Percentiles rank a stretch among this genome's conserved stretches.
These are phyloP conservation scores for Gastrophryne carolinensis DNA, from an alignment of 2,797 vertebrate species.

Conservation along the genomic window DNA sequence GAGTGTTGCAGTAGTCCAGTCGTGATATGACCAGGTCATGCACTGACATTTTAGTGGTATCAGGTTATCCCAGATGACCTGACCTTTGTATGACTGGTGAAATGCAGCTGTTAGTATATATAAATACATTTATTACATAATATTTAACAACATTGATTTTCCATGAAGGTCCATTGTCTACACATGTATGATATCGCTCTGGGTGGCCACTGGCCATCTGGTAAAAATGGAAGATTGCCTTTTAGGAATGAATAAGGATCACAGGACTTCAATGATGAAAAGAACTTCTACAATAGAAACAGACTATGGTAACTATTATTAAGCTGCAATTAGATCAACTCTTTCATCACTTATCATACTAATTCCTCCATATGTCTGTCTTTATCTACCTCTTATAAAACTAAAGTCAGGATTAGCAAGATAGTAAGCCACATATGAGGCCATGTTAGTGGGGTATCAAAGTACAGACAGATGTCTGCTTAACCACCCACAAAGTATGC, in stretches of 20 bases:
- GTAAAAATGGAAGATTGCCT: background rate
- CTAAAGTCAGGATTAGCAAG: background rate
- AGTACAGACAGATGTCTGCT: too few relatives aligned
- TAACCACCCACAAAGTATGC: too few relatives aligned
- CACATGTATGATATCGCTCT: background rate
- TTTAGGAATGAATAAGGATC: background rate
- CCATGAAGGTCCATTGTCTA: too few relatives aligned
- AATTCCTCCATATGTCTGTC: background rate
- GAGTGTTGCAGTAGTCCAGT: too few relatives aligned
- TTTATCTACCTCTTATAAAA: background rate
- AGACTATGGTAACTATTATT: background rate
- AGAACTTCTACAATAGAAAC: background rate
- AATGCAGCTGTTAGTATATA: too few relatives aligned
- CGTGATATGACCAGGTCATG: too few relatives aligned
- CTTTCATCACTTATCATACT: background rate
- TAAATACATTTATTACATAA: background rate
- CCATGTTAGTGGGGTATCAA: too few relatives aligned
- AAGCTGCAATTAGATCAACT: background rate
- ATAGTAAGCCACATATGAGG: too few relatives aligned
- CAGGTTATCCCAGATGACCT: too few relatives aligned
- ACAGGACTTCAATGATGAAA: background rate
- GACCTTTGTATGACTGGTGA: too few relatives aligned
- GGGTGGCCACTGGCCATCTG: constrained; percentile 17
- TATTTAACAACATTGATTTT: too few relatives aligned
- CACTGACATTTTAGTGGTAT: too few relatives aligned